Conservation (phyloP, 2,113 vertebrate species). For the Gobio gobio region DNA sequence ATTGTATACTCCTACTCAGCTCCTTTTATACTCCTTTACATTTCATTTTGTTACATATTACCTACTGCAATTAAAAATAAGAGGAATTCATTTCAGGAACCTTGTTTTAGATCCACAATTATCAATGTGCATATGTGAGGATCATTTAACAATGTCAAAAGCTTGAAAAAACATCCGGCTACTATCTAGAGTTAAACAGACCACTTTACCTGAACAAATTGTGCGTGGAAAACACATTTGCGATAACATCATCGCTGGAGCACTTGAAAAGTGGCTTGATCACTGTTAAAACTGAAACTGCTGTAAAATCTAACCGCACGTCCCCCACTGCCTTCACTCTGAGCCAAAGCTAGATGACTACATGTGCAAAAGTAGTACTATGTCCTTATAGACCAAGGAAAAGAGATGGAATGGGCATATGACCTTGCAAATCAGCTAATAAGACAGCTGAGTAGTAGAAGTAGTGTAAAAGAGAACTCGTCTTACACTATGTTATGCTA, state of each 20-base stretch:
- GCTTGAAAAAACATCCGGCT: not conserved
- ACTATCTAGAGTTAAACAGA: not conserved
- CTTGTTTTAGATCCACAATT: not conserved
- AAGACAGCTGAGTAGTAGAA: not conserved
- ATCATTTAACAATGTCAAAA: constrained; percentile 8
- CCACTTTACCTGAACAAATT: not conserved
- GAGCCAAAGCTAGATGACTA: not conserved
- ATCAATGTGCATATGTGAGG: not conserved
- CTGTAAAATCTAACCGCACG: not conserved
- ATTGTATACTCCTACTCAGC: not conserved
- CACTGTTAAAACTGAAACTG: not conserved
- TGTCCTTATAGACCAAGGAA: not conserved
- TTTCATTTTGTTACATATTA: not conserved
- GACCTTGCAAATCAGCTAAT: constrained; percentile 10
- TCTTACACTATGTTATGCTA: not conserved
- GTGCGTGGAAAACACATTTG: constrained; percentile 25
- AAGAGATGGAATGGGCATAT: not conserved
- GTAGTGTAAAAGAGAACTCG: not conserved
- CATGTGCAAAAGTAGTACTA: not conserved
- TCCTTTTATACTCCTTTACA: not conserved
- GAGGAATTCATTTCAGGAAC: too few species aligned
- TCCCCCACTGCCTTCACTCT: not conserved
- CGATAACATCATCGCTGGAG: constrained; percentile 22
- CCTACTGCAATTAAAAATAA: too few species aligned
- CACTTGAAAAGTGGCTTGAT: not conserved